Evolutionary conservation across 2,888 invertebrate genomes (phyloP), one percentile per base, ranked within the genome.

Genomic region (Harpalus rubripes): DNA sequence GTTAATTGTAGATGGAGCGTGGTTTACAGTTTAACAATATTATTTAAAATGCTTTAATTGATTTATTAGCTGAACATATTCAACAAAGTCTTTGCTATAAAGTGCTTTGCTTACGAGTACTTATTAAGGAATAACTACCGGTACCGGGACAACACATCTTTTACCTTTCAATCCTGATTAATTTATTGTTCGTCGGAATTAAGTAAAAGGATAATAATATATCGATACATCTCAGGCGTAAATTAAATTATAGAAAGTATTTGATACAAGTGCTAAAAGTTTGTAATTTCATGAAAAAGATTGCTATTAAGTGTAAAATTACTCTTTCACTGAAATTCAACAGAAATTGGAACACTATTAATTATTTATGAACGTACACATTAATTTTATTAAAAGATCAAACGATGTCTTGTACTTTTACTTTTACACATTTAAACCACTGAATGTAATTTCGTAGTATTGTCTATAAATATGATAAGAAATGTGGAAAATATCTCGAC

Each of bases 191-290:
- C 44, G 44, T 52, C 44, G 44, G 44, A 52, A 10, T 52, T 52
- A 52, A 52, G 44, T 52, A 52, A 52, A 52, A 52, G 44, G 44
- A 8, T 52, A 12, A 52, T 52, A 52, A 52, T 52, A 52, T 52
- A 52, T 12, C 44, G 44, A 52, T 52, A 12, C 44, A 52, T 52
- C 10, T 52, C 44, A 52, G 44, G 2, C 44, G 12, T 52, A 52
- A 52, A 52, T 52, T 52, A 52, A 52, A 52, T 52, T 52, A 52
- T 52, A 52, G 44, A 52, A 52, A 52, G 44, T 52, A 52, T 52
- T 52, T 52, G 10, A 52, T 52, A 52, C 44, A 44, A 44, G 44
- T 52, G 44, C 10, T 52, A 52, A 52, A 52, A 52, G 12, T 52
- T 6, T 52, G 44, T 52, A 52, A 32, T 32, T 32, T 32, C 32